A percentile compares a stretch with the other conserved stretches of the same genome.
These are phyloP conservation scores for Neomonachus schauinslandi DNA, from an alignment of 2,113 vertebrate genomes.

Conservation along the genomic window DNA sequence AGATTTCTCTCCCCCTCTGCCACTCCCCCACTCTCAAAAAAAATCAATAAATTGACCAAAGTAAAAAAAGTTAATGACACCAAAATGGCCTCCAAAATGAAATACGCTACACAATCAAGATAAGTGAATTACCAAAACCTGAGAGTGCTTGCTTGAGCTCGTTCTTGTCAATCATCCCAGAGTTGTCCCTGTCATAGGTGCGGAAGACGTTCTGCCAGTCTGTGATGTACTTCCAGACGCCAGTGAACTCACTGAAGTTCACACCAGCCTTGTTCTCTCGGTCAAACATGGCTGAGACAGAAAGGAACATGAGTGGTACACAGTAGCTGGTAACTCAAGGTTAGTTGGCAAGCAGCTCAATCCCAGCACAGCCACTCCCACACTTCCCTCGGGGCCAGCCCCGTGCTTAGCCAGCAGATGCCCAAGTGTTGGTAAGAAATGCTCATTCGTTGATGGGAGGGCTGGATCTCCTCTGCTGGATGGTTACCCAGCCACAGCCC, in stretches of 20 bases:
- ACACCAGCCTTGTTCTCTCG: constrained; percentile 98
- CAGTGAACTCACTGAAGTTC: constrained; percentile 97
- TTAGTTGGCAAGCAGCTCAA: background rate
- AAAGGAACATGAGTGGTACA: background rate
- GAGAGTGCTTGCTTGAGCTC: constrained; percentile 98
- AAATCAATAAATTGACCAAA: background rate
- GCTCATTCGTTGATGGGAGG: background rate
- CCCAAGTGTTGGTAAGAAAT: background rate
- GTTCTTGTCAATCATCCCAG: constrained; percentile 97
- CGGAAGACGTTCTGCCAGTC: constrained; percentile 99
- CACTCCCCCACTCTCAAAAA: background rate
- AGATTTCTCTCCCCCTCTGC: background rate
- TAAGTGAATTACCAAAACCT: constrained; percentile 95
- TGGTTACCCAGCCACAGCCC: background rate
- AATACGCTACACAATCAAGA: constrained; percentile 67
- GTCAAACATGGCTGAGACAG: constrained; percentile 96
- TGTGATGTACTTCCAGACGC: constrained; percentile 99
- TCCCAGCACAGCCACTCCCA: background rate
- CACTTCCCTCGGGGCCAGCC: background rate
- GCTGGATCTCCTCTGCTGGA: background rate
- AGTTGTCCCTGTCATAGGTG: constrained; percentile 98
- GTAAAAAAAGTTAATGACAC: background rate
- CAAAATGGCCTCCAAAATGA: constrained; percentile 74
- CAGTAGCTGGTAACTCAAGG: background rate
- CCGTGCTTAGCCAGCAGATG: rapidly evolving